Evolutionary conservation across 2,797 vertebrate species (phyloP).

Genomic region (Ctenochaetus hawaiiensis): DNA sequence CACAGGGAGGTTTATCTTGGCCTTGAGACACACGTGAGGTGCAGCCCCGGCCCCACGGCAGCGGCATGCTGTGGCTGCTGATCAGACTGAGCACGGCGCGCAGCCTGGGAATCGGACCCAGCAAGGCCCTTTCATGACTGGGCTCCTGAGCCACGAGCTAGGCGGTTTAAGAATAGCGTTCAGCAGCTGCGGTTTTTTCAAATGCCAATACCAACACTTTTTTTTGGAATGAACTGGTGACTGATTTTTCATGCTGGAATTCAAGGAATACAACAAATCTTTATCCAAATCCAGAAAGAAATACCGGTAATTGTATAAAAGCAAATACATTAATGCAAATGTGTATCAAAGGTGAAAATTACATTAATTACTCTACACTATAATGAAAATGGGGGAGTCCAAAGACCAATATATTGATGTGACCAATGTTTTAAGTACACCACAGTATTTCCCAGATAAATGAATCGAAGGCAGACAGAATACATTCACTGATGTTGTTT

Average conservation of each 20-base stretch:
- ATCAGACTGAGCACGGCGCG: conserved; percentile 60
- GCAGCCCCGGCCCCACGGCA: conserved; percentile 67
- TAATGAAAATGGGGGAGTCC: neutral
- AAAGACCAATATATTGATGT: neutral
- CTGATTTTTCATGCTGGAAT: conserved; percentile 46
- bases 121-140: conserved; percentile 60
- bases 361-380: conserved; percentile 6
- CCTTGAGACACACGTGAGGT: conserved; percentile 83
- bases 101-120: conserved; percentile 75
- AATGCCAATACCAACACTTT: conserved; percentile 28
- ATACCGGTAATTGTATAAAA: conserved; percentile 18
- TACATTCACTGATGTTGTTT: conserved; percentile 21
- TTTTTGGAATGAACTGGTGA: conserved; percentile 27
- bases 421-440: neutral
- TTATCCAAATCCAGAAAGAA: conserved; percentile 20
- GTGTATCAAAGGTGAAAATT: neutral
- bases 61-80: conserved; percentile 71
- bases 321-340: conserved; percentile 4
- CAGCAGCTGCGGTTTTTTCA: conserved; percentile 39
- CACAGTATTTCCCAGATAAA: neutral
- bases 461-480: conserved; percentile 10
- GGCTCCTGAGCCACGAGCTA: conserved; percentile 45
- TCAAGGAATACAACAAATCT: neutral
- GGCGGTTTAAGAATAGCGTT: conserved; percentile 47
- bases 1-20: conserved; percentile 84